phyloP scores from a whole-genome alignment of 2,888 invertebrate species.

The Pseudococcus longispinus region DNA sequence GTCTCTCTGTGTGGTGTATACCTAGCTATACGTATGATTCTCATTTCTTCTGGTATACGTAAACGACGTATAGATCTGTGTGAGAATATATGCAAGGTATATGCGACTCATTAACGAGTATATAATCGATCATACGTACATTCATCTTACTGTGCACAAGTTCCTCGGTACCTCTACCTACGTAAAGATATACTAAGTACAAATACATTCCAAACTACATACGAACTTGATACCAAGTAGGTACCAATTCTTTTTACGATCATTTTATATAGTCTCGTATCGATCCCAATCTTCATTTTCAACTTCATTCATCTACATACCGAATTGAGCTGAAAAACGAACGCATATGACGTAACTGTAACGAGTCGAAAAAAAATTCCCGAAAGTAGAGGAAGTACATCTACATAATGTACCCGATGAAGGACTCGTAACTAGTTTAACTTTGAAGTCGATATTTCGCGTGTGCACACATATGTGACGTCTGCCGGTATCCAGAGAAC shows the following conservation, averaged over 20 bases:
- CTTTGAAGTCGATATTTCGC: not conserved
- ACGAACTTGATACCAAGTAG: too few species aligned
- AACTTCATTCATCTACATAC: not conserved
- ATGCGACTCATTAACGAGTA: conserved; percentile 10
- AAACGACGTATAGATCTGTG: not conserved
- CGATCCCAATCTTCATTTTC: too few species aligned
- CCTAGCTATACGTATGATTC: not conserved
- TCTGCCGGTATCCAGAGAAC: not conserved
- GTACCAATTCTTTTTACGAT: too few species aligned
- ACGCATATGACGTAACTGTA: not conserved
- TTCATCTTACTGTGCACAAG: too few species aligned
- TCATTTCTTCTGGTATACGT: not conserved
- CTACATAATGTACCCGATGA: not conserved
- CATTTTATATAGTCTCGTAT: too few species aligned
- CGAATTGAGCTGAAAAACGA: not conserved
- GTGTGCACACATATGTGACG: not conserved
- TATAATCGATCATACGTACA: too few species aligned
- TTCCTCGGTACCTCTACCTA: too few species aligned
- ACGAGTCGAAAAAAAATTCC: not conserved
- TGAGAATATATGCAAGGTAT: too few species aligned
- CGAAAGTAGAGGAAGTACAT: not conserved
- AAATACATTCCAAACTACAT: too few species aligned
- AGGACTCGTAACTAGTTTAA: not conserved
- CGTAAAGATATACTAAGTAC: too few species aligned
- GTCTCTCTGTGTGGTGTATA: not conserved